These are phyloP conservation scores for Micrasema minimum DNA, from an alignment of 1,140 invertebrate genomes.

Conservation along the genomic window DNA sequence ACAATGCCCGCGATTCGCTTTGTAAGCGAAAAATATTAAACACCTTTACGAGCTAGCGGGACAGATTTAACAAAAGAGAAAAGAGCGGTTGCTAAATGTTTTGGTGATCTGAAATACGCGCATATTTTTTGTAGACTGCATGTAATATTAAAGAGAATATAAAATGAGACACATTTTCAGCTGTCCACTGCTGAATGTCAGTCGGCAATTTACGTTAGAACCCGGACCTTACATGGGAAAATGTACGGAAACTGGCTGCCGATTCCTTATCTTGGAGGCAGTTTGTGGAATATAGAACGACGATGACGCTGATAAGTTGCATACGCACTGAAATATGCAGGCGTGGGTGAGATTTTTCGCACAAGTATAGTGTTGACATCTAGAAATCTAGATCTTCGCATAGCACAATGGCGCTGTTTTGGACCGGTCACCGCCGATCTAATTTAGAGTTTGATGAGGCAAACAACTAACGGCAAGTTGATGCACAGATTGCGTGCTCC, in stretches of 20 bases:
- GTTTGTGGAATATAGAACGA: no score
- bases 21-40: not conserved
- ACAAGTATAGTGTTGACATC: not conserved
- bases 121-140: not conserved
- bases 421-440: conserved; percentile 2
- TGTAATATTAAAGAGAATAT: not conserved
- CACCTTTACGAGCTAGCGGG: not conserved
- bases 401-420: conserved; percentile 1
- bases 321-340: not conserved
- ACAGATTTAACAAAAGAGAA: not conserved
- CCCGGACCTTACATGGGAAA: no score
- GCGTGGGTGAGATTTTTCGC: not conserved
- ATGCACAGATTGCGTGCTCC: conserved; percentile 15
- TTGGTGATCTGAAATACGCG: not conserved
- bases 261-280: no score
- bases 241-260: no score
- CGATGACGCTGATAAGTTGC: no score
- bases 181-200: not conserved
- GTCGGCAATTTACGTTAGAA: no score
- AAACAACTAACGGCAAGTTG: not conserved
- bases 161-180: not conserved
- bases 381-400: not conserved
- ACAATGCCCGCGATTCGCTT: not conserved
- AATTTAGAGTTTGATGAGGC: conserved; percentile 10
- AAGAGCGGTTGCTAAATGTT: not conserved